Evolutionary conservation across 1,140 invertebrate species (phyloP).

Genomic region (Drosophila neocordata): DNA sequence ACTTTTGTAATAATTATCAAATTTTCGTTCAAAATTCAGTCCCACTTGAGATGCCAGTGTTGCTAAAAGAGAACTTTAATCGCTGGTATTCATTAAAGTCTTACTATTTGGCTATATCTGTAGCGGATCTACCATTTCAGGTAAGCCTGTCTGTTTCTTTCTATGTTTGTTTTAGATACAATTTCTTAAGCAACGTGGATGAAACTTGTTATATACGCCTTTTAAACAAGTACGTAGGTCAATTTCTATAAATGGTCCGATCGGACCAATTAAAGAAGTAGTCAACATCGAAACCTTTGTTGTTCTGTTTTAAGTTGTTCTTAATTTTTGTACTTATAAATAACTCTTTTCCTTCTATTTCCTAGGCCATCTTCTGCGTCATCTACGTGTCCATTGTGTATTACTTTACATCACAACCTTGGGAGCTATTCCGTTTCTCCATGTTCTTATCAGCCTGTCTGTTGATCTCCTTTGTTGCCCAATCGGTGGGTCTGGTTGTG

Average conservation of each 20-base stretch:
- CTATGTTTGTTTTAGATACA: too few relatives aligned
- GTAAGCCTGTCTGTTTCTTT: conserved; percentile 83
- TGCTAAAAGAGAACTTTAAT: conserved; percentile 97
- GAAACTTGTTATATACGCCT: too few relatives aligned
- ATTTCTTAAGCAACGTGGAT: too few relatives aligned
- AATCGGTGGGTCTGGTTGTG: conserved; percentile 96
- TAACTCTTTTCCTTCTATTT: conserved; percentile 37
- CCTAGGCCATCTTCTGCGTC: conserved; percentile 93
- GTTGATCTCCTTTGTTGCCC: conserved; percentile 96
- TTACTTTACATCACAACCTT: conserved; percentile 96
- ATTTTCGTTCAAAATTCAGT: conserved; percentile 84
- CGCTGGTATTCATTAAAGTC: conserved; percentile 98
- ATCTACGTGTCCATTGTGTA: conserved; percentile 97
- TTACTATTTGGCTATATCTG: conserved; percentile 97
- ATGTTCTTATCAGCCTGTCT: conserved; percentile 95
- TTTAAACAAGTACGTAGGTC: too few relatives aligned
- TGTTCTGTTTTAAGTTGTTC: too few relatives aligned
- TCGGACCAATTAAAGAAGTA: too few relatives aligned
- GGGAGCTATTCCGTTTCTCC: conserved; percentile 90
- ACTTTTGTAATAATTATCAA: conserved; percentile 64
- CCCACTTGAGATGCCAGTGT: conserved; percentile 96
- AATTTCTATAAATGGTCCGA: too few relatives aligned
- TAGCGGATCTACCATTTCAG: conserved; percentile 98
- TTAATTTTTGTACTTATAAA: too few relatives aligned
- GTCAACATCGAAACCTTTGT: too few relatives aligned